Percentiles rank a stretch among this genome's conserved stretches.
Conservation (phyloP, 2,113 vertebrate species). For the Cervus canadensis region DNA sequence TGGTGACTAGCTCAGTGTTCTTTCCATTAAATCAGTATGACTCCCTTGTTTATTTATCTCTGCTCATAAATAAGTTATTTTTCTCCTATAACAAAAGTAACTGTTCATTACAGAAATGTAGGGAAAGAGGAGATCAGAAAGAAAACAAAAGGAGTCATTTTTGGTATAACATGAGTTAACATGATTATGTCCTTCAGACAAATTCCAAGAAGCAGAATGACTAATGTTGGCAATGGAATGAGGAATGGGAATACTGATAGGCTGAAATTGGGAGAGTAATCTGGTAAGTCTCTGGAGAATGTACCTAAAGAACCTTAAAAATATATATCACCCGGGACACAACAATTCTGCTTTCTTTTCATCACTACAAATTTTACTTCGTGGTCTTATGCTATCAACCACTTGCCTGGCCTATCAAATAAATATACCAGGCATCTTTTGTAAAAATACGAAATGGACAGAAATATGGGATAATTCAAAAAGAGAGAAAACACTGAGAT, state of each 20-base stretch:
- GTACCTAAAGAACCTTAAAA: no score
- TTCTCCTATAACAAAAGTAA: neutral
- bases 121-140: neutral
- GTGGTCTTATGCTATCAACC: neutral
- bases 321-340: no score
- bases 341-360: neutral
- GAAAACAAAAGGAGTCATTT: neutral
- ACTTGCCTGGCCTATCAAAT: neutral
- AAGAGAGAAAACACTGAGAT: neutral
- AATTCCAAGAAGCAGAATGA: neutral
- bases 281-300: no score
- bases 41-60: neutral
- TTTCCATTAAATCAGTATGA: neutral
- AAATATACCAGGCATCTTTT: neutral
- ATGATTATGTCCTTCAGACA: neutral
- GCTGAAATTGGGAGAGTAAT: no score
- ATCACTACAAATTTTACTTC: neutral
- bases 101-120: neutral
- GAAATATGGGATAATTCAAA: neutral
- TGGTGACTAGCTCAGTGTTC: neutral
- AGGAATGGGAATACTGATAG: no score
- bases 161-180: neutral
- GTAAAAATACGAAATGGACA: neutral
- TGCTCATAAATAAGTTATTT: neutral
- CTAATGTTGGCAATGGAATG: no score